Evolutionary conservation across 1,140 invertebrate genomes (phyloP), one percentile per base, ranked within the genome.

Genomic region (Sarcophaga peregrina): DNA sequence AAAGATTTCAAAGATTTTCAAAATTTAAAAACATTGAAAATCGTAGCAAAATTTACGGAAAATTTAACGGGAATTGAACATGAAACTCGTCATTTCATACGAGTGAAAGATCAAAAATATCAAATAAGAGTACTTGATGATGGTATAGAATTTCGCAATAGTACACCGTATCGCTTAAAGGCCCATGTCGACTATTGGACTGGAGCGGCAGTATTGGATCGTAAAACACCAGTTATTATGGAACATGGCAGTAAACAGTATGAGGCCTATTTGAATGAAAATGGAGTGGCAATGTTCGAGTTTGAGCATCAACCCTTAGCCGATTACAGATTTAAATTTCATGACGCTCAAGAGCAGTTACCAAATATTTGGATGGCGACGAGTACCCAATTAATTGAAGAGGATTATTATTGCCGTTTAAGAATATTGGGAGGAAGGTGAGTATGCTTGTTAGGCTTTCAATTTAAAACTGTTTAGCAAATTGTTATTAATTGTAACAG

Each of bases 201-300:
- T 20, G 75, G 75, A 11, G 48, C 47, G 0, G 47, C 75, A 25
- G 75, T 78, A 11, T 10, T 48, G 20, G 75, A 78, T 78, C n/a
- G 20, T 25, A 50, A 37, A 3, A 20, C 47, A 20, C 47, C 47
- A n/a, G 47, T 78, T 9, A 17, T 25, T 10, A 78, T 78, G 75
- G 20, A 50, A 52, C 75, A 52, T 78, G 75, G 75, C n/a, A 50
- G 50, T 1, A 37, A 5, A 11, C 8, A 8, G 5, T 78, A 78
- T 50, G 17, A 78, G 37, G 5, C 47, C 0, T 50, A 78, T 20
- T 50, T 78, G 17, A 50, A 97, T 96, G 87, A 95, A 96, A 90
- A 92, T 96, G 76, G 96, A 96, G 88, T 95, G 96, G 5, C 96
- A 96, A 15, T 95, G 94, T 9, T 93, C 96, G 17, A 96, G 94